phyloP scores from a whole-genome alignment of 2,113 vertebrate genomes.

The Dascyllus trimaculatus region DNA sequence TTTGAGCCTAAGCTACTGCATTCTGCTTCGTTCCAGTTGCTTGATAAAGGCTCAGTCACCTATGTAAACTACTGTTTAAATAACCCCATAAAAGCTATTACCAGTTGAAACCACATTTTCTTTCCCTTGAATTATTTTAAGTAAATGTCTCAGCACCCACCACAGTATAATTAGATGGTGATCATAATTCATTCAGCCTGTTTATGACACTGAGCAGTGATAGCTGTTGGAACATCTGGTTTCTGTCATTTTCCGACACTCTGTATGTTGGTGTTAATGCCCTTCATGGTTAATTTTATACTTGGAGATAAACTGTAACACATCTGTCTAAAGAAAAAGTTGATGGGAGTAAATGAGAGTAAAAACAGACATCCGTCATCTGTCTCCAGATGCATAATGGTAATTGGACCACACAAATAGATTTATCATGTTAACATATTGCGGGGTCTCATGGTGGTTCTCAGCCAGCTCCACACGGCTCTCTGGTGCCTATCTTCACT shows the following conservation, averaged over 20 bases:
- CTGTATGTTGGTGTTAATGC: not conserved
- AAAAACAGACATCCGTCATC: slow-evolving; percentile 27
- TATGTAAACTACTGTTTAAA: slow-evolving; percentile 19
- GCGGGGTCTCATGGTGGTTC: slow-evolving; percentile 13
- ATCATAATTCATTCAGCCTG: slow-evolving; percentile 1
- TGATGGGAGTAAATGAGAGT: slow-evolving; percentile 12
- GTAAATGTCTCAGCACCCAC: not conserved
- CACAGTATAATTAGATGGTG: not conserved
- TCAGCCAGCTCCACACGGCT: not conserved
- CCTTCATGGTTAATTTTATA: slow-evolving; percentile 29
- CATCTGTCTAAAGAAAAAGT: slow-evolving; percentile 23
- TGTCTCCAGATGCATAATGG: slow-evolving; percentile 36
- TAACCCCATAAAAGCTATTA: slow-evolving; percentile 18
- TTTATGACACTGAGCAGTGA: not conserved
- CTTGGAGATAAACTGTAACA: slow-evolving; percentile 13
- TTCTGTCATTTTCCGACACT: slow-evolving; percentile 25
- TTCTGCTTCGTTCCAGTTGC: slow-evolving; percentile 7
- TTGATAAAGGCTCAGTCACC: slow-evolving; percentile 10
- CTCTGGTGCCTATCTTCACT: slow-evolving; percentile 1
- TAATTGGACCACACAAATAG: slow-evolving; percentile 32
- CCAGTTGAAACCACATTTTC: slow-evolving; percentile 6
- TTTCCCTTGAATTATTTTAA: slow-evolving; percentile 26
- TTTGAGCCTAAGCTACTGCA: not conserved
- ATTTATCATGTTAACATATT: slow-evolving; percentile 13
- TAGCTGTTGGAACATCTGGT: slow-evolving; percentile 19